Base-by-base conservation (phyloP, 2,888 invertebrate genomes). In the Pseudolycoriella hygida region DNA sequence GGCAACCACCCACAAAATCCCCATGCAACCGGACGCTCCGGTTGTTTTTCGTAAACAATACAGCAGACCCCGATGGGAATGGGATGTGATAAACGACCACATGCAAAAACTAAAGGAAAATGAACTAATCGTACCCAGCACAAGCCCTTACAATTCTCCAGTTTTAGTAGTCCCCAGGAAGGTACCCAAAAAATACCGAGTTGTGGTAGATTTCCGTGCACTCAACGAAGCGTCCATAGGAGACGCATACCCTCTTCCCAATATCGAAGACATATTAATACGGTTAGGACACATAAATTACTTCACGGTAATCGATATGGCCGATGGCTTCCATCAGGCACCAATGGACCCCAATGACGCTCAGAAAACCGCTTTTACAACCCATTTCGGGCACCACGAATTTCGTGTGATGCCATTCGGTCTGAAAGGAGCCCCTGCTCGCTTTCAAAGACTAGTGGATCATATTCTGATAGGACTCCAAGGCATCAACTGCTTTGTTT, bases 201-300 rank as follows among this genome's bases (percentile, higher is more conserved):
- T 25, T 8, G 25, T 25, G 8, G 4, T 25, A 8, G 25, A 25
- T 8, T 25, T 6, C 25, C 4, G 25, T 6, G 8, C 8, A 8
- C 8, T 25, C 4, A 25, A 25, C 8, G 4, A 4, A 6, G 25
- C 25, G 8, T 6, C 25, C 5, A 25, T 25, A 6, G 5, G 5
- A 6, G 25, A 25, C 4, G 8, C 25, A 6, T 25, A 25, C 8
- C 25, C 25, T 25, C 8, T 8, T 25, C 4, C 5, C 25, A 4
- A 25, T 4, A 8, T 25, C 8, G 5, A 6, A 8, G 25, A 25
- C 8, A 25, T 25, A 4, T 6, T 25, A 25, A n/a, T 18, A 11
- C 72, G 74, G 53, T n/a, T 40, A n/a, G 3, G 18, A 3, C 12
- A 18, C 10, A 19, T 3, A 5, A 18, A 17, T 11, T 11, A 12